These are phyloP conservation scores for Diachasma alloeum DNA, from an alignment of 1,140 invertebrate genomes.

Conservation along the genomic window DNA sequence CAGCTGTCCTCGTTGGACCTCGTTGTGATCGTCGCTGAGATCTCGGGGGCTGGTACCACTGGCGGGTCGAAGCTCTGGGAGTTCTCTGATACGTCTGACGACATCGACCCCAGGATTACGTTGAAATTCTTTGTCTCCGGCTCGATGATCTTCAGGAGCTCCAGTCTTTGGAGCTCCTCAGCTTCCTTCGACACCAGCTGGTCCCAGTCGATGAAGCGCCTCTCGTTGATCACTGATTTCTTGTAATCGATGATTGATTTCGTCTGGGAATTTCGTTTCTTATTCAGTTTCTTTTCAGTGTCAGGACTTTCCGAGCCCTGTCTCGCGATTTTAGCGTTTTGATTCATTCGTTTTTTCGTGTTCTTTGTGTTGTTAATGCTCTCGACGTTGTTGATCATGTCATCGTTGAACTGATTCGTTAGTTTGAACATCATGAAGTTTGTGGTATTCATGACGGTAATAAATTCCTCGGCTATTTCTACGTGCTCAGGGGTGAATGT, in stretches of 20 bases:
- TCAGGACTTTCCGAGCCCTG: not conserved
- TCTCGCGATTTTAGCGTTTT: not conserved
- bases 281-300: slow-evolving; percentile 27
- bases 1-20: slow-evolving; percentile 57
- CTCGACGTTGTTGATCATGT: slow-evolving; percentile 52
- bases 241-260: slow-evolving; percentile 33
- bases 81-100: slow-evolving; percentile 49
- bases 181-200: slow-evolving; percentile 48
- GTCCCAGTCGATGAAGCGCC: slow-evolving; percentile 53
- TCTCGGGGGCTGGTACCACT: slow-evolving; percentile 51
- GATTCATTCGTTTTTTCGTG: slow-evolving; percentile 37
- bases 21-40: slow-evolving; percentile 56
- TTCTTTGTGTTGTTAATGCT: slow-evolving; percentile 48
- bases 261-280: slow-evolving; percentile 40
- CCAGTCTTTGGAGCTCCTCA: slow-evolving; percentile 48
- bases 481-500: slow-evolving; percentile 65
- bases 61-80: slow-evolving; percentile 52
- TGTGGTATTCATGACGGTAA: slow-evolving; percentile 64
- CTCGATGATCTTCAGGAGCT: slow-evolving; percentile 44
- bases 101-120: slow-evolving; percentile 52
- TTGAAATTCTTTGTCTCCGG: slow-evolving; percentile 43
- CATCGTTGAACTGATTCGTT: slow-evolving; percentile 58
- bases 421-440: slow-evolving; percentile 52
- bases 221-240: slow-evolving; percentile 30
- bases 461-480: slow-evolving; percentile 69